Evolutionary conservation across 2,888 invertebrate genomes (phyloP), one percentile per base, ranked within the genome.

Genomic region (Incurvaria masculella): DNA sequence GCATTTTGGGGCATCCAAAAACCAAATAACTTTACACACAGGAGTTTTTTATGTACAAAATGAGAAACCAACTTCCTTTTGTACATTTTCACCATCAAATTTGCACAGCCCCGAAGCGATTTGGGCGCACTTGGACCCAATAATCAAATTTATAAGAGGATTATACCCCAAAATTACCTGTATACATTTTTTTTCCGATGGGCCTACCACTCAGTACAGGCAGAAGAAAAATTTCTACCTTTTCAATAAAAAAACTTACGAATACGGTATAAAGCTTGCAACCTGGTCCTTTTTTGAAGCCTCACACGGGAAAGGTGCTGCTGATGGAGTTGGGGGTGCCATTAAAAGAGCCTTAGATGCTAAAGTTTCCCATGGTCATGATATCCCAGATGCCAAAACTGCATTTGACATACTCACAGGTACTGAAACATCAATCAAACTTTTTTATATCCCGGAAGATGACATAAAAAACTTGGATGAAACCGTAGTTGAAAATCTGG

Each of bases 21-120:
- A 42, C 21, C 56, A 56, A 50, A 51, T 56, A 17, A 57, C 56
- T 20, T 21, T 57, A 17, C 55, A 55, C 42, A 56, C 55, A 39
- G 52, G 53, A 8, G 45, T 53, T 10, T 41, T 51, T 16, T 52
- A 52, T 38, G 42, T 27, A 26, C 49, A 48, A 41, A 48, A 42
- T 14, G 33, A 48, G n/a, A 41, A 46, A 23, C 50, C 52, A 20
- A 23, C 38, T 43, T 11, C 50, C 40, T 50, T 53, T 48, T 39
- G 26, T 39, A 19, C 50, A 4, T 18, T 54, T 17, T 52, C 52
- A 17, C 45, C 49, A 10, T 27, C 11, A 14, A 51, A 52, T 41
- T 21, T 50, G n/a, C 53, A 56, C 40, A 47, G 50, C 17, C 54
- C 55, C 21, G 52, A 52, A 39, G 53, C 53, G 2, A 56, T 54